Evolutionary conservation across 2,888 invertebrate genomes (phyloP).

Genomic region (Xestia c-nigrum): DNA sequence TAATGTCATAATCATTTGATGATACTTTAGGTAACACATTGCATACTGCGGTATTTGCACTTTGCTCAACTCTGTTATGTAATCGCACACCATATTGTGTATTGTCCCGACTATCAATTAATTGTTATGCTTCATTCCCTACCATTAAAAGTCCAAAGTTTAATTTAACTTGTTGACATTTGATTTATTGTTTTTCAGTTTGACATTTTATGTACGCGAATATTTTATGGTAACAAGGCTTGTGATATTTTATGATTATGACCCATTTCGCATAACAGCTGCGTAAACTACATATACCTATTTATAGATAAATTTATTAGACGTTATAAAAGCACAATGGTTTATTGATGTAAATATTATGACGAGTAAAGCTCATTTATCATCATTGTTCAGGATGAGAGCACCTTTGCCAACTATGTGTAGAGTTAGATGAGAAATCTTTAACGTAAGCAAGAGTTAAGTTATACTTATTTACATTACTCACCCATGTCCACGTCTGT

Average conservation of each 20-base stretch:
- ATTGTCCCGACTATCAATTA: slow-evolving; percentile 41
- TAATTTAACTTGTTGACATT: slow-evolving; percentile 11
- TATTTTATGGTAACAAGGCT: slow-evolving; percentile 5
- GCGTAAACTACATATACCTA: not conserved
- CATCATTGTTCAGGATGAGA: not conserved
- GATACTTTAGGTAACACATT: slow-evolving; percentile 32
- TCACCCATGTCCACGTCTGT: not conserved
- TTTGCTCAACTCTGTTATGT: slow-evolving; percentile 50
- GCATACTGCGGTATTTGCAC: slow-evolving; percentile 33
- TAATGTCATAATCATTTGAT: slow-evolving; percentile 30
- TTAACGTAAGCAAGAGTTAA: not conserved
- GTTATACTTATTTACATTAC: not conserved
- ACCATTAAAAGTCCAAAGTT: slow-evolving; percentile 39
- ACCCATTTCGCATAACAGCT: slow-evolving; percentile 6
- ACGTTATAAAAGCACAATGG: not conserved
- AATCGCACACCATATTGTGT: slow-evolving; percentile 33
- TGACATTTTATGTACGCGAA: slow-evolving; percentile 8
- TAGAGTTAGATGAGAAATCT: not conserved
- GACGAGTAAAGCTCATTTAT: not conserved
- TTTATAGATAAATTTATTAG: slow-evolving; percentile 1
- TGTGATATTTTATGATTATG: slow-evolving; percentile 8
- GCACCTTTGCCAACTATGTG: not conserved
- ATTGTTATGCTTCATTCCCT: slow-evolving; percentile 46
- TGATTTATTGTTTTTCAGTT: slow-evolving; percentile 17
- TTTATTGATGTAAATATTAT: slow-evolving; percentile 10